Conservation (phyloP, 2,113 vertebrate genomes). For the Muscicapa adusta region DNA sequence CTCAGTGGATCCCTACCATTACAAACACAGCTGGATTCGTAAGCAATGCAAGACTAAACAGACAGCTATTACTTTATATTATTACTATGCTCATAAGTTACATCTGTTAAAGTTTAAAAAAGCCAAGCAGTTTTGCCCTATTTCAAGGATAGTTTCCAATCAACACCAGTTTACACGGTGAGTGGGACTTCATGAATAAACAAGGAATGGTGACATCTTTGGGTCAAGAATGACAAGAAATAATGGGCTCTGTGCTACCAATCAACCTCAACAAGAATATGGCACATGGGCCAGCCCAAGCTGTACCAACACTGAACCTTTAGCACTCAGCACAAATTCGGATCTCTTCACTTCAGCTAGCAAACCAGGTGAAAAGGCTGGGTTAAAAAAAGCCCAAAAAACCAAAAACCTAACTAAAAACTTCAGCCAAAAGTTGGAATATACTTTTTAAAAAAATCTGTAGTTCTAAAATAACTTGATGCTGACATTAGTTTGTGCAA, state of each 20-base stretch:
- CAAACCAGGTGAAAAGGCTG: conserved; percentile 69
- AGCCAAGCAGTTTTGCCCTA: conserved; percentile 74
- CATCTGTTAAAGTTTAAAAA: conserved; percentile 64
- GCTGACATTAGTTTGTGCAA: conserved; percentile 62
- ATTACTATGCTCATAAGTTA: conserved; percentile 75
- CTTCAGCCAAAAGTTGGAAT: conserved; percentile 43
- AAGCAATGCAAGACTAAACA: conserved; percentile 76
- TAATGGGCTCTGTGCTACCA: conserved; percentile 74
- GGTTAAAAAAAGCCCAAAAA: conserved; percentile 10
- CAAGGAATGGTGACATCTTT: conserved; percentile 69
- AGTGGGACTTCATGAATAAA: conserved; percentile 55
- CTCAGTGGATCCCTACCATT: conserved; percentile 59
- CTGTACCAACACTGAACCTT: conserved; percentile 78
- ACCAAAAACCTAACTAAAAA: conserved; percentile 40
- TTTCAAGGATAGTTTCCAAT: conserved; percentile 70
- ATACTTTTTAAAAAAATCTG: conserved; percentile 62
- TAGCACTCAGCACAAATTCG: conserved; percentile 73
- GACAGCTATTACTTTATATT: conserved; percentile 76
- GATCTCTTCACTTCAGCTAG: conserved; percentile 72
- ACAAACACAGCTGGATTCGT: conserved; percentile 58
- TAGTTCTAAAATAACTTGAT: conserved; percentile 65
- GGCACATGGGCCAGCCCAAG: conserved; percentile 79
- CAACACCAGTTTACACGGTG: conserved; percentile 70
- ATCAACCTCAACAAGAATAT: conserved; percentile 79
- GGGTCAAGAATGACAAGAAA: conserved; percentile 69